Conservation (phyloP, 2,113 vertebrate species). For the Tapirus terrestris region DNA sequence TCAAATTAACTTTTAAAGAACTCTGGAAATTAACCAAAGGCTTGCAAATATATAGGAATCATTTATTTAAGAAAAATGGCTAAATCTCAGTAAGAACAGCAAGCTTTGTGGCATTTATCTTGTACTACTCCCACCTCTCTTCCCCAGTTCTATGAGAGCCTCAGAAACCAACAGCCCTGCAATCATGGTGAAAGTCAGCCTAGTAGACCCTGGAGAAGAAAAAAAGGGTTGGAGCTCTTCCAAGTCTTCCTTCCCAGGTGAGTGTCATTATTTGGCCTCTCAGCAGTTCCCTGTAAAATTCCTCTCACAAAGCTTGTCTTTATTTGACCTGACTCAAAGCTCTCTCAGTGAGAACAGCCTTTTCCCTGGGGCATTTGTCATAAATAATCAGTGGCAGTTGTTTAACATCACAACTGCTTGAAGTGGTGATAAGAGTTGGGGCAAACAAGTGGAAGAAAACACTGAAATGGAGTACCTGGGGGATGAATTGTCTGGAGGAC, state of each 20-base stretch:
- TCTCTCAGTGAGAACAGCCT: not conserved
- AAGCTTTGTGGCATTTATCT: not conserved
- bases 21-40: slow-evolving; percentile 8
- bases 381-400: not conserved
- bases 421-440: not conserved
- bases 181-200: not conserved
- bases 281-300: not conserved
- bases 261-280: not conserved
- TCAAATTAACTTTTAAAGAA: slow-evolving; percentile 11
- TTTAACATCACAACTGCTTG: not conserved
- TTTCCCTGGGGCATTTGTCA: not conserved
- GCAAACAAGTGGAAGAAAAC: not conserved
- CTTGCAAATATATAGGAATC: not conserved
- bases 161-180: not conserved
- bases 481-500: not conserved
- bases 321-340: slow-evolving; percentile 34
- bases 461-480: not conserved
- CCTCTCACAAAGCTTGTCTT: not conserved
- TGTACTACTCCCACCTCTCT: not conserved
- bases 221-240: not conserved
- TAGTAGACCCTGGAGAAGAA: not conserved
- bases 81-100: not conserved
- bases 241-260: not conserved
- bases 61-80: slow-evolving; percentile 9
- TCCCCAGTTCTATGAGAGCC: not conserved